Conservation (phyloP, 2,888 invertebrate species). For the Mythimna pallens region DNA sequence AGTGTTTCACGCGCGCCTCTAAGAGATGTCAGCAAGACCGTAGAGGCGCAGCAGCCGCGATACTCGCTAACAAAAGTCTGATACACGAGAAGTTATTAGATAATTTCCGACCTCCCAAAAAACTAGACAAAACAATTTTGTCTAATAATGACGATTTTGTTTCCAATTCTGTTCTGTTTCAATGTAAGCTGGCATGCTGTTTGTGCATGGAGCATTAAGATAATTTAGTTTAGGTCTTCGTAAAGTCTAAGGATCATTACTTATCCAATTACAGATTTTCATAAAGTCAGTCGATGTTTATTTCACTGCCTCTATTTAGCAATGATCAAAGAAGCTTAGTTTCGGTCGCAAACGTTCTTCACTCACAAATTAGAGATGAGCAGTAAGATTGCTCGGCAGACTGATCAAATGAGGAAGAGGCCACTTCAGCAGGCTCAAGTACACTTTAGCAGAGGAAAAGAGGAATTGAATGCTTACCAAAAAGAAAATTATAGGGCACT, state of each 20-base stretch:
- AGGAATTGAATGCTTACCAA: conserved; percentile 24
- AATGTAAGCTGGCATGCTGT: too few relatives aligned
- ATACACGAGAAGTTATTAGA: too few relatives aligned
- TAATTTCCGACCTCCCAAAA: too few relatives aligned
- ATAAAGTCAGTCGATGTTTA: neutral
- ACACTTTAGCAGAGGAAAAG: conserved; percentile 19
- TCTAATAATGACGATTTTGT: neutral
- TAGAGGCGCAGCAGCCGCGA: too few relatives aligned
- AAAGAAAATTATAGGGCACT: conserved; percentile 29
- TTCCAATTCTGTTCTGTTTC: neutral
- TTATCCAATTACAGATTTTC: neutral
- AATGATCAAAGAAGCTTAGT: conserved; percentile 18
- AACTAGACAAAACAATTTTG: neutral
- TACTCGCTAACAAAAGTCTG: too few relatives aligned
- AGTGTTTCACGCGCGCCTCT: too few relatives aligned
- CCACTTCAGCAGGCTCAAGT: conserved; percentile 45
- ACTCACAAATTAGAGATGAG: conserved; percentile 43
- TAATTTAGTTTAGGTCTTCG: neutral
- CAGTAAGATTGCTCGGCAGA: conserved; percentile 32
- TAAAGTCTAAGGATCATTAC: neutral
- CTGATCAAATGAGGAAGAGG: conserved; percentile 50
- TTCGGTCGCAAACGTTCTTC: conserved; percentile 28
- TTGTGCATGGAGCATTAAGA: too few relatives aligned
- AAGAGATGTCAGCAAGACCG: too few relatives aligned
- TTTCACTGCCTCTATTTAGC: conserved; percentile 3